Percentiles rank a stretch among this genome's conserved stretches.
phyloP scores from a whole-genome alignment of 37 sponge, comb jelly and placozoan species.

The Petrosia ficiformis region DNA sequence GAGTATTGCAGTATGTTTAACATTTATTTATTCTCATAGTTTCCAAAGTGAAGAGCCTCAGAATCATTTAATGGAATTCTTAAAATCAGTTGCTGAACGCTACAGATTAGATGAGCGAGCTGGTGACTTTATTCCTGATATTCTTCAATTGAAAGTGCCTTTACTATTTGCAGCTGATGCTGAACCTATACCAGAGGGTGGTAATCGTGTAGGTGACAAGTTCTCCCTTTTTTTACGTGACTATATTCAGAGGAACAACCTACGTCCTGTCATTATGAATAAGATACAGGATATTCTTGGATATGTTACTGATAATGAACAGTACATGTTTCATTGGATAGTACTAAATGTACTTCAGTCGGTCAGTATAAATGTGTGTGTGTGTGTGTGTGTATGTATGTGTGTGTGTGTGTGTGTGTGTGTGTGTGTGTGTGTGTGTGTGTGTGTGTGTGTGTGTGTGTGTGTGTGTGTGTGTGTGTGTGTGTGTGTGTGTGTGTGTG shows the following conservation, averaged over 20 bases:
- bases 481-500: too few species aligned
- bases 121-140: slow-evolving; percentile 31
- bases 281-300: slow-evolving; percentile 1
- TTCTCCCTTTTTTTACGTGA: slow-evolving; percentile 12
- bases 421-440: too few species aligned
- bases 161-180: slow-evolving; percentile 35
- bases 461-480: too few species aligned
- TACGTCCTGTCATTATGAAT: slow-evolving; percentile 8
- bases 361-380: not conserved
- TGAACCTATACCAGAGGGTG: not conserved
- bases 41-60: slow-evolving; percentile 10
- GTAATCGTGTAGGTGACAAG: slow-evolving; percentile 7
- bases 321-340: slow-evolving; percentile 36
- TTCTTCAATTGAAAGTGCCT: slow-evolving; percentile 37
- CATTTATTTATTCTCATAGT: not conserved
- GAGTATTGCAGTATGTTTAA: not conserved
- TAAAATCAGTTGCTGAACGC: slow-evolving; percentile 6
- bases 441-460: too few species aligned
- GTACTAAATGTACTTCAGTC: slow-evolving; percentile 22
- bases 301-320: not conserved
- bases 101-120: slow-evolving; percentile 26
- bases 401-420: too few species aligned
- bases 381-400: too few species aligned
- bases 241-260: slow-evolving; percentile 29
- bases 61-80: slow-evolving; percentile 29